Evolutionary conservation across 2,113 vertebrate species (phyloP), one percentile per base, ranked within the genome.

Genomic region (Clinocottus analis): DNA sequence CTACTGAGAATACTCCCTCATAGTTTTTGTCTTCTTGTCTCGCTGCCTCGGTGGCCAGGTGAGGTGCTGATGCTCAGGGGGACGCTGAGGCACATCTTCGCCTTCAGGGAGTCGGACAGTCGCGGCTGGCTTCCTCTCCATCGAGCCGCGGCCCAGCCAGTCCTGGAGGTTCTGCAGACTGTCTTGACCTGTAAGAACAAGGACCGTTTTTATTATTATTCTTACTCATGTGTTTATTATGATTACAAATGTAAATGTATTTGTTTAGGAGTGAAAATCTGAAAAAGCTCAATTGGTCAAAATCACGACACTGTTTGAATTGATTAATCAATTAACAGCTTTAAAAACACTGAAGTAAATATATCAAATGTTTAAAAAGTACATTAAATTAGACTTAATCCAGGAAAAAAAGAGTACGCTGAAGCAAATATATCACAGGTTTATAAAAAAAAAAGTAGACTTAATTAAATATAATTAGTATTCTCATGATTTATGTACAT

Each of bases 101-200:
- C 95, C 55, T 93, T 97, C 88, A 93, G 93, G 80, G 94, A 97
- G 92, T 86, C 88, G 55, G 95, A 97, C 91, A 90, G 94, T 39
- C 93, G 74, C 39, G 94, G 95, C 0, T 96, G 95, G 95, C 94
- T 97, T 72, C 96, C 95, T 5, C 49, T 97, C 49, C 96, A 96
- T 9, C 82, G 95, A 65, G 95, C 95, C 51, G 95, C 93, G 12
- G 81, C 91, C 31, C 86, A 91, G 77, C 94, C 95, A 8, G 47
- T 94, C 84, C 88, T 73, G 31, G 94, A 96, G 90, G 93, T 97
- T 75, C 93, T 95, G 90, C 94, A 96, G 87, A 90, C 94, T 0
- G 82, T 96, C 69, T 84, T 97, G 84, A 93, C 92, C 80, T 90
- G 95, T 96, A 80, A 94, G 86, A 21, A 66, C 39, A 65, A 25